Percentiles rank a stretch among this genome's conserved stretches.
Evolutionary conservation across 2,888 invertebrate species (phyloP).

Genomic region (Tipula helvola): DNA sequence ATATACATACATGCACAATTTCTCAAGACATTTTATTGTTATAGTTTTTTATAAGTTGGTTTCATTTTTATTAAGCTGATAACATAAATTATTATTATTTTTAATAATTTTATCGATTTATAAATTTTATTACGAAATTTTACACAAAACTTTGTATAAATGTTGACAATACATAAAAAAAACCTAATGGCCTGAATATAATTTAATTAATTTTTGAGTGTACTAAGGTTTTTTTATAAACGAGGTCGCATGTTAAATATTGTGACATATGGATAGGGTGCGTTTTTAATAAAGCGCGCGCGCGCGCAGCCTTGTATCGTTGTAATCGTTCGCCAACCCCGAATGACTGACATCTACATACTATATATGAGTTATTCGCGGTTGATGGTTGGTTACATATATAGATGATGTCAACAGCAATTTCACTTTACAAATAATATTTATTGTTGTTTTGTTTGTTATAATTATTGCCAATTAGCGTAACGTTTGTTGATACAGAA

Average conservation of each 20-base stretch:
- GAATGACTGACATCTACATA: too few relatives aligned
- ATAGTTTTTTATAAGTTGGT: not conserved
- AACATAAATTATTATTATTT: not conserved
- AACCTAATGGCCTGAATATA: not conserved
- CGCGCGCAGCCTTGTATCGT: not conserved
- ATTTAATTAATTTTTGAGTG: not conserved
- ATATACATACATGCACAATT: not conserved
- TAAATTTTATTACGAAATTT: not conserved
- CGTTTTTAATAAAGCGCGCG: too few relatives aligned
- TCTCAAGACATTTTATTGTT: not conserved
- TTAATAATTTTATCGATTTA: not conserved
- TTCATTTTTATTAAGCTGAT: not conserved
- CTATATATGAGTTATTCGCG: too few relatives aligned
- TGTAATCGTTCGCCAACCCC: not conserved
- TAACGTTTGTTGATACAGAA: not conserved
- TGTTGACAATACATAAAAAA: not conserved
- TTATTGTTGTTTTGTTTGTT: not conserved
- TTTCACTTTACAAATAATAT: not conserved
- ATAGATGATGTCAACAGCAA: not conserved
- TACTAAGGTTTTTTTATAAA: not conserved
- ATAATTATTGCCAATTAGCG: not conserved
- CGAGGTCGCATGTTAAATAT: not conserved
- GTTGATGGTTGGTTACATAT: not conserved
- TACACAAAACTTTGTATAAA: not conserved
- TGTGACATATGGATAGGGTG: not conserved